phyloP scores from a whole-genome alignment of 2,888 invertebrate genomes.

The Rhodophaea formosa region DNA sequence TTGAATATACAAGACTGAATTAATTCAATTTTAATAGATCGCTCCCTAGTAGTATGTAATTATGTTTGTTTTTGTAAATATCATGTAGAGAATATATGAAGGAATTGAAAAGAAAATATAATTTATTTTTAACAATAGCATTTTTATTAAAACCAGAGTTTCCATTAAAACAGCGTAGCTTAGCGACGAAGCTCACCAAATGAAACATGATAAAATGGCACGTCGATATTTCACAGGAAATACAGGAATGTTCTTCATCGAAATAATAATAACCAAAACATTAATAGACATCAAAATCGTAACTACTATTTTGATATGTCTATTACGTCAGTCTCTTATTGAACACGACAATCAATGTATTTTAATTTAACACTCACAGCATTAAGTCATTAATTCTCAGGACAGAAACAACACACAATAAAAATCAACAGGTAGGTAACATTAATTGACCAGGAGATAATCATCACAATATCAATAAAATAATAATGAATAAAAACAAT shows the following conservation, averaged over 20 bases:
- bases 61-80: slow-evolving; percentile 49
- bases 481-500: slow-evolving; percentile 3
- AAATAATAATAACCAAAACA: background rate
- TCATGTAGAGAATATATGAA: slow-evolving; percentile 37
- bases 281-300: too few relatives aligned
- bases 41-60: slow-evolving; percentile 44
- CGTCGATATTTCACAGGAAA: slow-evolving; percentile 19
- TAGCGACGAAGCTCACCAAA: slow-evolving; percentile 8
- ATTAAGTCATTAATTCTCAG: background rate
- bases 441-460: slow-evolving; percentile 15
- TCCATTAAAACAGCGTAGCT: slow-evolving; percentile 14
- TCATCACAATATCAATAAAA: slow-evolving; percentile 11
- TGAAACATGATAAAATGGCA: slow-evolving; percentile 15
- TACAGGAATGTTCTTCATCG: slow-evolving; percentile 20
- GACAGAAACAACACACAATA: slow-evolving; percentile 11
- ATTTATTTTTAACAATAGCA: slow-evolving; percentile 66
- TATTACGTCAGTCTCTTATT: background rate
- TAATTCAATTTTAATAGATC: slow-evolving; percentile 62
- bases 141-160: slow-evolving; percentile 47
- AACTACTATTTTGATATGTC: background rate
- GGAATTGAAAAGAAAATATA: slow-evolving; percentile 69
- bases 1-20: slow-evolving; percentile 75
- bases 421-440: slow-evolving; percentile 14
- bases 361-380: background rate
- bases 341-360: background rate